Evolutionary conservation across 53 echinoderm and acorn worm species (phyloP).

Genomic region (Holothuria leucospilota): DNA sequence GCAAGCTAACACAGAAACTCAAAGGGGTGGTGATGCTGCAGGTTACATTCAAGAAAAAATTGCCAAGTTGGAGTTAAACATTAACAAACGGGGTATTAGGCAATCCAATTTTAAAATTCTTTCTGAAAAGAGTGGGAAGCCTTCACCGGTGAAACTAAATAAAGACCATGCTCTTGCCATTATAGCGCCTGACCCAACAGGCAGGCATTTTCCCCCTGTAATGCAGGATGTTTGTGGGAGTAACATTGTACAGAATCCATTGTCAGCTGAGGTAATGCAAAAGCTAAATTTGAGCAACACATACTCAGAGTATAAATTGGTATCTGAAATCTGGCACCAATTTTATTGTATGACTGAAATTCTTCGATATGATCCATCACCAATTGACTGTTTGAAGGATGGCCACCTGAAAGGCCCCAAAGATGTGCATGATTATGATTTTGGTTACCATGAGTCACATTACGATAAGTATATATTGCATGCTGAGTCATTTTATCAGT

Average conservation of each 20-base stretch:
- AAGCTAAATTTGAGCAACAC: neutral
- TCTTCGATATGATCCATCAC: neutral
- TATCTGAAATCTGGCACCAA: neutral
- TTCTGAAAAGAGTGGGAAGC: neutral
- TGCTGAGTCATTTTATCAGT: neutral
- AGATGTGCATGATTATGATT: neutral
- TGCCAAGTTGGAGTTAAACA: neutral
- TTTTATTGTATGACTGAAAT: neutral
- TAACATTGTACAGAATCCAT: neutral
- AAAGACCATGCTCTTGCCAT: slow-evolving; percentile 8
- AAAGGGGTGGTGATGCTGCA: neutral
- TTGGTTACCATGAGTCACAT: neutral
- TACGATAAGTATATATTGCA: neutral
- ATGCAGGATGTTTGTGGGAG: neutral
- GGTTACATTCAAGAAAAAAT: neutral
- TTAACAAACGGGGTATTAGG: neutral
- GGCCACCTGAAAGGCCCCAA: neutral
- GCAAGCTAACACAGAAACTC: neutral
- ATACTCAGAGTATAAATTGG: neutral
- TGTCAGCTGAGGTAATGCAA: neutral
- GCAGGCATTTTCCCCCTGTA: neutral
- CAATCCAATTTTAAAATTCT: neutral
- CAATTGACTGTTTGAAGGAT: neutral
- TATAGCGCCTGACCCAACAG: neutral
- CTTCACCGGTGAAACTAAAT: neutral